Conservation (phyloP, 92 coral and sea anemone species). For the Chrysogorgia sp. region DNA sequence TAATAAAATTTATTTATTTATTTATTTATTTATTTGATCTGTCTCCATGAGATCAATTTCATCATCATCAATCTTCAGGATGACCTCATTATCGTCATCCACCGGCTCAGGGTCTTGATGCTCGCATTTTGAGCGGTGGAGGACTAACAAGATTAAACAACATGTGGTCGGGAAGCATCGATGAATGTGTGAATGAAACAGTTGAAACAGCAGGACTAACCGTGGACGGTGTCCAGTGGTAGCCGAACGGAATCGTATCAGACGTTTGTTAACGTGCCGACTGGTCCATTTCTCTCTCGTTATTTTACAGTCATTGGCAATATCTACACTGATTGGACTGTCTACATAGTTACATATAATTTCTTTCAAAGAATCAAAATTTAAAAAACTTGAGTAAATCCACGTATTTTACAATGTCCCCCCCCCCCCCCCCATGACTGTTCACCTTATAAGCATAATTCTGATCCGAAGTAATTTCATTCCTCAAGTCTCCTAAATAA, state of each 20-base stretch:
- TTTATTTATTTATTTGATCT: no score
- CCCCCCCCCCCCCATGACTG: no score
- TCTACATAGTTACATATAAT: slow-evolving; percentile 40
- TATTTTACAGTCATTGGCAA: slow-evolving; percentile 33
- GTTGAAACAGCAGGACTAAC: neutral
- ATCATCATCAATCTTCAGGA: neutral
- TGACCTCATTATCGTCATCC: neutral
- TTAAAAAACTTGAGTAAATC: slow-evolving; percentile 34
- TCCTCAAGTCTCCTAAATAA: no score
- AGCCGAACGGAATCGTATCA: slow-evolving; percentile 45
- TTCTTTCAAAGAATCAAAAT: slow-evolving; percentile 31
- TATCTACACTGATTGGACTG: slow-evolving; percentile 18
- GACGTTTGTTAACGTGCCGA: slow-evolving; percentile 8
- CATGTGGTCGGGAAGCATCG: neutral
- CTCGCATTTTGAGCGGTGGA: no score
- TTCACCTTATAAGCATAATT: slow-evolving; percentile 30
- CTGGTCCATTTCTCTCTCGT: no score
- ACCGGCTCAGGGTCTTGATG: neutral
- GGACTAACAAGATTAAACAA: neutral
- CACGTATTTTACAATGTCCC: slow-evolving; percentile 53
- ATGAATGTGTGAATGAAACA: neutral
- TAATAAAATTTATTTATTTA: no score
- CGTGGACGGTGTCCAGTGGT: slow-evolving; percentile 14
- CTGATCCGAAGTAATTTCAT: slow-evolving; percentile 14
- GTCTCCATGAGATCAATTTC: neutral